phyloP scores from a whole-genome alignment of 1,140 invertebrate genomes.

The Bombus affinis region DNA sequence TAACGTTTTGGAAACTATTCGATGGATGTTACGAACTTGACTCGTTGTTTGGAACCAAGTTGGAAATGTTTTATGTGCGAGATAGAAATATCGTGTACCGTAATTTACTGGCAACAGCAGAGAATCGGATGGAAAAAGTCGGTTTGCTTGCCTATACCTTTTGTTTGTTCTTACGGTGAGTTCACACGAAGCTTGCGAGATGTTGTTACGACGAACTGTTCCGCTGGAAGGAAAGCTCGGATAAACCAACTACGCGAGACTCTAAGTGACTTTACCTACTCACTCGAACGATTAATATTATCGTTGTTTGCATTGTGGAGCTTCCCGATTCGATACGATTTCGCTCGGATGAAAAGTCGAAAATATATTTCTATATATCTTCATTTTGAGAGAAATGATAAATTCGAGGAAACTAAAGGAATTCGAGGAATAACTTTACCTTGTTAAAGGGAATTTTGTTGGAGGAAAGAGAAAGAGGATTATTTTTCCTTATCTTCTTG shows the following conservation, averaged over 20 bases:
- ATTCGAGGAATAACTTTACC: no score
- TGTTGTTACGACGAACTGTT: slow-evolving; percentile 1
- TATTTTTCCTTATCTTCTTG: not conserved
- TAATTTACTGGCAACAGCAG: no score
- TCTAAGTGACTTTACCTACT: not conserved
- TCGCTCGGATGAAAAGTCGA: no score
- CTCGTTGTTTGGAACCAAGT: not conserved
- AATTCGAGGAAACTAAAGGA: not conserved
- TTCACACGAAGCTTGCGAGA: slow-evolving; percentile 1
- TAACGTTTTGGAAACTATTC: no score
- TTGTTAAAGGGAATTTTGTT: no score
- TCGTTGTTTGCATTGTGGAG: not conserved
- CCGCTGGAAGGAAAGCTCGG: not conserved
- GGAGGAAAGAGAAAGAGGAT: not conserved
- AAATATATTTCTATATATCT: no score
- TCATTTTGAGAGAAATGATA: no score
- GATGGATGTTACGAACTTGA: not conserved
- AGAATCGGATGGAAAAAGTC: not conserved
- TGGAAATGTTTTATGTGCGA: not conserved
- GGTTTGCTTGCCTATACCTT: not conserved
- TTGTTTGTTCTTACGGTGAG: not conserved
- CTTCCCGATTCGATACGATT: not conserved
- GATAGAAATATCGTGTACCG: not conserved
- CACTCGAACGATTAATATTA: not conserved
- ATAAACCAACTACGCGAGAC: not conserved